Evolutionary conservation across 2,888 invertebrate genomes (phyloP).

Genomic region (Ophion ventricosus): DNA sequence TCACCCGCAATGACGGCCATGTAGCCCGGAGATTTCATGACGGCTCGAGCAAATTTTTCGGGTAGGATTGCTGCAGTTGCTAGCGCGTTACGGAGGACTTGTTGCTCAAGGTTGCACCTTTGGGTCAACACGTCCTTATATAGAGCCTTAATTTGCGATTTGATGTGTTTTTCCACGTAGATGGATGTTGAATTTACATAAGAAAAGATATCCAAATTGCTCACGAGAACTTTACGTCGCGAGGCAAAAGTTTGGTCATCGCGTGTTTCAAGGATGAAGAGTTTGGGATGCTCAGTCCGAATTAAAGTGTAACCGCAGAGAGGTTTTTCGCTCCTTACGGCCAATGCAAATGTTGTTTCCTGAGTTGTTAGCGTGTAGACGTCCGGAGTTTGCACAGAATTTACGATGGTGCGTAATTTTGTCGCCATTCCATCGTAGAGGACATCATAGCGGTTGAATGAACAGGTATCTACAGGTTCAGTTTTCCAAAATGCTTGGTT

Average conservation of each 20-base stretch:
- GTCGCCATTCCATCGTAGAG: constrained; percentile 48
- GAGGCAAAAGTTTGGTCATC: constrained; percentile 11
- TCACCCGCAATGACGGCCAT: constrained; percentile 71
- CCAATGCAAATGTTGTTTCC: constrained; percentile 52
- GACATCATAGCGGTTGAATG: constrained; percentile 39
- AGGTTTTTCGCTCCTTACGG: constrained; percentile 6
- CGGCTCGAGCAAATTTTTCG: constrained; percentile 67
- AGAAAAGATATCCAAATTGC: constrained; percentile 34
- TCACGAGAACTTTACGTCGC: constrained; percentile 10
- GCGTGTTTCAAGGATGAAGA: constrained; percentile 43
- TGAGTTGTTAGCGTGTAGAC: constrained; percentile 38
- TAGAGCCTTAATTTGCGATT: constrained; percentile 20
- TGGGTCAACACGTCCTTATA: constrained; percentile 18
- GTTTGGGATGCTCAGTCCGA: constrained; percentile 60
- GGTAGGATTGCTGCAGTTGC: constrained; percentile 64
- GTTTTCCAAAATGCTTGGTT: constrained; percentile 49
- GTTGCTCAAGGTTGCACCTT: constrained; percentile 18
- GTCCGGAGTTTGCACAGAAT: constrained; percentile 4
- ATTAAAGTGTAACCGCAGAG: constrained; percentile 54
- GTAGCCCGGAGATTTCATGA: constrained; percentile 70
- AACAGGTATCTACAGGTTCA: constrained; percentile 37
- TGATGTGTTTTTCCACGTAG: constrained; percentile 38
- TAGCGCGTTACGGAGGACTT: constrained; percentile 10
- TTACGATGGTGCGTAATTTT: constrained; percentile 15
- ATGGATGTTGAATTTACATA: constrained; percentile 46